Percentiles rank a stretch among this genome's conserved stretches.
These are phyloP conservation scores for Crioceris asparagi DNA, from an alignment of 2,888 invertebrate species.

Conservation along the genomic window DNA sequence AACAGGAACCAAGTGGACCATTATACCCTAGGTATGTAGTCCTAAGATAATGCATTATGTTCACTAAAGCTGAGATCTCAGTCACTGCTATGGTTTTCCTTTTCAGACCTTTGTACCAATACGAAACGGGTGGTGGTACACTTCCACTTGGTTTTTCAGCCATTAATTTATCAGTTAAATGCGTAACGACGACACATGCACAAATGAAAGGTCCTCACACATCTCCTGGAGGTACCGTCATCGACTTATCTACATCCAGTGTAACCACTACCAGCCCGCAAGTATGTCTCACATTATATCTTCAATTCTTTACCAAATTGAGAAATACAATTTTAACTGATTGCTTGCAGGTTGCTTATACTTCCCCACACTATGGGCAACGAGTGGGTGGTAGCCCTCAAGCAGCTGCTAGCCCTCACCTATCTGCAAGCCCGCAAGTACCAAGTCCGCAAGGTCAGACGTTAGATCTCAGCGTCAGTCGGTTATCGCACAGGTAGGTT, in stretches of 20 bases:
- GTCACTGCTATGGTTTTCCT: too few species aligned
- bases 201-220: constrained; percentile 59
- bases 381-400: constrained; percentile 70
- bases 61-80: too few species aligned
- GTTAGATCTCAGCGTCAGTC: constrained; percentile 78
- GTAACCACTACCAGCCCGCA: constrained; percentile 77
- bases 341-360: constrained; percentile 61
- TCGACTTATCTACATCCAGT: constrained; percentile 79
- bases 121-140: constrained; percentile 55
- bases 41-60: too few species aligned
- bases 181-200: constrained; percentile 60
- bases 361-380: constrained; percentile 64
- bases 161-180: constrained; percentile 77
- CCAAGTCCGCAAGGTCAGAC: constrained; percentile 87
- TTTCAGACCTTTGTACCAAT: constrained; percentile 70
- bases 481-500: constrained; percentile 71
- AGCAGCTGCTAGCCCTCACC: constrained; percentile 74
- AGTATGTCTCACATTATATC: constrained; percentile 43
- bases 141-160: constrained; percentile 68
- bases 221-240: constrained; percentile 67
- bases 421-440: constrained; percentile 78
- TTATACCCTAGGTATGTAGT: constrained; percentile 56
- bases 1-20: constrained; percentile 58
- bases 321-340: too few species aligned
- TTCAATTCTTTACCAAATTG: too few species aligned